phyloP scores from a whole-genome alignment of 2,797 vertebrate species.

The Gymnocypris eckloni region DNA sequence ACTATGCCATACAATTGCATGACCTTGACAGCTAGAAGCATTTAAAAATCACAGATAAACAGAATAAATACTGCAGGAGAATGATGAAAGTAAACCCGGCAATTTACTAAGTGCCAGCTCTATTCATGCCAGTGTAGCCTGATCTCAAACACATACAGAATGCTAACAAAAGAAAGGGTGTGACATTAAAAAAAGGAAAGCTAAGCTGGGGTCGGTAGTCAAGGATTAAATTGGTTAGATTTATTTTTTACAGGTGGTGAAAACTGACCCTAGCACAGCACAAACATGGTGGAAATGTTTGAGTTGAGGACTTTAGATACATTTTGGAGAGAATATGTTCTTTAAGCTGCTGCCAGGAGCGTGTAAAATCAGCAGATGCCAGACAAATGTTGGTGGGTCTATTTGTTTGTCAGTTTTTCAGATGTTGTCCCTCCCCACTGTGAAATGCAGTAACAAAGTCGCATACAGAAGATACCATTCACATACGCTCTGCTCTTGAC shows the following conservation, averaged over 20 bases:
- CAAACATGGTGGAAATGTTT: background rate
- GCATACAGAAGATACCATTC: slow-evolving; percentile 8
- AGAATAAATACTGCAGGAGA: slow-evolving; percentile 21
- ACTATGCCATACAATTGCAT: background rate
- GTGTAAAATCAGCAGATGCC: slow-evolving; percentile 50
- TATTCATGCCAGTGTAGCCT: slow-evolving; percentile 47
- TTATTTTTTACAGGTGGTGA: slow-evolving; percentile 24
- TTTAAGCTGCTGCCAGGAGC: slow-evolving; percentile 30
- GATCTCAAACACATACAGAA: slow-evolving; percentile 52
- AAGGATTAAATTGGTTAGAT: slow-evolving; percentile 33
- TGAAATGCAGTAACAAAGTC: slow-evolving; percentile 26
- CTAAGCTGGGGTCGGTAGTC: background rate
- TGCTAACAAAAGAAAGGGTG: slow-evolving; percentile 49
- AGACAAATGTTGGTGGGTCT: slow-evolving; percentile 44
- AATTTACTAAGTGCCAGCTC: slow-evolving; percentile 54
- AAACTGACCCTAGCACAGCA: background rate
- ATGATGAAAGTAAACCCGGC: slow-evolving; percentile 24
- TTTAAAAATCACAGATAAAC: slow-evolving; percentile 35
- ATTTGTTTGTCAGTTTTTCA: slow-evolving; percentile 32
- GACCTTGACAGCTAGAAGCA: slow-evolving; percentile 24
- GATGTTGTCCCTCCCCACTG: slow-evolving; percentile 34
- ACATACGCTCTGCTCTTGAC: slow-evolving; percentile 16
- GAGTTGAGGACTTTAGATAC: background rate
- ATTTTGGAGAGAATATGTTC: background rate
- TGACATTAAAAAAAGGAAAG: slow-evolving; percentile 37